Conservation (phyloP, 2,888 invertebrate species). For the Spatulosminthurus flaviceps region DNA sequence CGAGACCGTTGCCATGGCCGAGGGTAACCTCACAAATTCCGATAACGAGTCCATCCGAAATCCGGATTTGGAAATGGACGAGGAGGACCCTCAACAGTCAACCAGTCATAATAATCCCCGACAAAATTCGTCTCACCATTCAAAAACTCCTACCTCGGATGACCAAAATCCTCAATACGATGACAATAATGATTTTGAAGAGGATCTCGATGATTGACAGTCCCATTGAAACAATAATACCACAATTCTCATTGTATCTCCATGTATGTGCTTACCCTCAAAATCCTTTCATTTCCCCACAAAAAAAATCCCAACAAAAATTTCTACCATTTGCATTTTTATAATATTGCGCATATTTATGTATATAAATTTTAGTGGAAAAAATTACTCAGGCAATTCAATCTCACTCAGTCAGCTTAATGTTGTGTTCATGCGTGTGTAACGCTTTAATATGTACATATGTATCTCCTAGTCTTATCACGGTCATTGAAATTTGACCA, state of each 20-base stretch:
- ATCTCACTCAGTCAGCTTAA: too few species aligned
- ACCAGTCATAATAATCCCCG: neutral
- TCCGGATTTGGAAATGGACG: constrained; percentile 33
- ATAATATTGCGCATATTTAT: too few species aligned
- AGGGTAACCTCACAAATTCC: constrained; percentile 60
- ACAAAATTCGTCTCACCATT: neutral
- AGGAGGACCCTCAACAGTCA: neutral
- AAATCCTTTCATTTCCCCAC: too few species aligned
- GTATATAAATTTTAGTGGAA: too few species aligned
- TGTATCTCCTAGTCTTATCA: too few species aligned
- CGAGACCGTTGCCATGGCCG: constrained; percentile 62
- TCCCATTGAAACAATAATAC: neutral
- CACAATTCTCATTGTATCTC: neutral
- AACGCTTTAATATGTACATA: too few species aligned
- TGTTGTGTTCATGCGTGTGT: too few species aligned
- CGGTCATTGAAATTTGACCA: too few species aligned
- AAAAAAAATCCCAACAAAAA: too few species aligned
- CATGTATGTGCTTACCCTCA: neutral
- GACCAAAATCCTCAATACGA: neutral
- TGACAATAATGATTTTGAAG: constrained; percentile 8
- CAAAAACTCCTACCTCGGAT: neutral
- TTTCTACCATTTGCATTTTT: too few species aligned
- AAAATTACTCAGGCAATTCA: too few species aligned
- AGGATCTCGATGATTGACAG: neutral
- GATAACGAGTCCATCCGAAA: constrained; percentile 57